These are phyloP conservation scores for Plutomurus gul DNA, from an alignment of 1,140 invertebrate genomes.

Conservation along the genomic window DNA sequence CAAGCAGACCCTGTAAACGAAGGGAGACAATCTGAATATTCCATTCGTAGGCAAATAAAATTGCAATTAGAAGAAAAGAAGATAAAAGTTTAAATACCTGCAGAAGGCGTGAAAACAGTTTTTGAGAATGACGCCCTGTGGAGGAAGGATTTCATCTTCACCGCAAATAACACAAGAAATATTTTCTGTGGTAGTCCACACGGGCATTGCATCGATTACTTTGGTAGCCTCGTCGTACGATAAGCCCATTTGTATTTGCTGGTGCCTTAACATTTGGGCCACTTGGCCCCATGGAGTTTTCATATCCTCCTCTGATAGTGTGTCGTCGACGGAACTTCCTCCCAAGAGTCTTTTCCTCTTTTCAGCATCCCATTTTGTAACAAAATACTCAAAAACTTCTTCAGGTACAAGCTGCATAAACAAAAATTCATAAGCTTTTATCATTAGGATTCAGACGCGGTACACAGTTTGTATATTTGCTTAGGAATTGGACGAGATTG, in stretches of 20 bases:
- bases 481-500: too few species aligned
- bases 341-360: too few species aligned
- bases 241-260: neutral
- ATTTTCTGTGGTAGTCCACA: neutral
- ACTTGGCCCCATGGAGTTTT: neutral
- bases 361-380: too few species aligned
- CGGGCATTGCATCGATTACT: neutral
- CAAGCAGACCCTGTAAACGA: neutral
- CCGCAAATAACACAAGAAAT: neutral
- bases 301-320: neutral
- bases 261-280: neutral
- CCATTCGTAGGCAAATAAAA: neutral
- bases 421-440: too few species aligned
- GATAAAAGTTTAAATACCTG: too few species aligned
- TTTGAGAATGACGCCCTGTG: slow-evolving; percentile 67
- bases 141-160: neutral
- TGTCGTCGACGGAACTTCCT: too few species aligned
- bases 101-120: neutral
- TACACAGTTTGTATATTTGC: too few species aligned
- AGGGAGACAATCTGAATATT: neutral
- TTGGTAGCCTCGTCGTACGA: neutral
- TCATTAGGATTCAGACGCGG: too few species aligned
- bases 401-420: too few species aligned
- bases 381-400: too few species aligned
- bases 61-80: too few species aligned